These are phyloP conservation scores for Diplazon laetatorius DNA, from an alignment of 2,888 invertebrate species.

Conservation along the genomic window DNA sequence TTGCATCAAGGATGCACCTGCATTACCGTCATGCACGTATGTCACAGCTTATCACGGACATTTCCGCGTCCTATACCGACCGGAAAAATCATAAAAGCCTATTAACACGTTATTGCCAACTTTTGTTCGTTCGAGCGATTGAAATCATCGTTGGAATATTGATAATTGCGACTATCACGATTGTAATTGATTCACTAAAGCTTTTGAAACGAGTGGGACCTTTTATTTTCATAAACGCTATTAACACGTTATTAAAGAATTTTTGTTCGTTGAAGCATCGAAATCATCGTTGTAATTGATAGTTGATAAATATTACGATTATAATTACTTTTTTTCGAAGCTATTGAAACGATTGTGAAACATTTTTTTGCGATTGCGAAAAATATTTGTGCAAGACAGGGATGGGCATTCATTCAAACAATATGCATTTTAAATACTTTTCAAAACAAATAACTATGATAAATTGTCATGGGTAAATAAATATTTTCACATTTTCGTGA, in stretches of 20 bases:
- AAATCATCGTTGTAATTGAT: not conserved
- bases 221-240: conserved; percentile 3
- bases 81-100: conserved; percentile 50
- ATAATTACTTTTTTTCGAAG: no score
- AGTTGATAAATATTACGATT: no score
- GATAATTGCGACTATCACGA: no score
- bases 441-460: no score
- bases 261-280: not conserved
- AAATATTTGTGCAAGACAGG: no score
- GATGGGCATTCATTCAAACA: no score
- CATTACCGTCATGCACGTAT: conserved; percentile 20
- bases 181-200: no score
- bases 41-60: conserved; percentile 15
- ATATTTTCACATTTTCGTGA: no score
- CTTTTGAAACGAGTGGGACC: not conserved
- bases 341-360: not conserved
- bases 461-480: no score
- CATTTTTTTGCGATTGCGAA: not conserved
- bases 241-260: not conserved
- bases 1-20: conserved; percentile 50
- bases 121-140: not conserved
- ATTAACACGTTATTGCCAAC: conserved; percentile 37
- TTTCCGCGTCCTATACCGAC: not conserved
- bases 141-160: not conserved
- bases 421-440: no score